phyloP scores from a whole-genome alignment of 2,888 invertebrate genomes.

The Cheilosia pagana region DNA sequence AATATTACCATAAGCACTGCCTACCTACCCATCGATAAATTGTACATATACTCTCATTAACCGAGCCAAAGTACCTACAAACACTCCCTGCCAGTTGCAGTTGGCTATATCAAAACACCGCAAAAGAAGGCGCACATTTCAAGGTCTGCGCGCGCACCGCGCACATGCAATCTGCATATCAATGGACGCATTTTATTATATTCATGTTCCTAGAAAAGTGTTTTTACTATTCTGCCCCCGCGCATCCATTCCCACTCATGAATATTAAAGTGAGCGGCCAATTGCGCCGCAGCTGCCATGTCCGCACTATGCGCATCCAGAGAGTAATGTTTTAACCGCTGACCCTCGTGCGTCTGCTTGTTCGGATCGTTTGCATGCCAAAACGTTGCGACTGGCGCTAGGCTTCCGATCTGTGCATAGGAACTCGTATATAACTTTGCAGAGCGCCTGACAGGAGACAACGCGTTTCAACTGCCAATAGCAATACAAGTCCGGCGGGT shows the following conservation, averaged over 20 bases:
- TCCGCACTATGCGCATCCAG: neutral
- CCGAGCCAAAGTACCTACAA: neutral
- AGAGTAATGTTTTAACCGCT: conserved; percentile 16
- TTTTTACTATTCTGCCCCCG: conserved; percentile 49
- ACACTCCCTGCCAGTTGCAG: neutral
- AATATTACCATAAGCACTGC: neutral
- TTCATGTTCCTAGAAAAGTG: conserved; percentile 55
- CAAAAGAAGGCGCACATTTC: conserved; percentile 34
- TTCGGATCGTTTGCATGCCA: conserved; percentile 68
- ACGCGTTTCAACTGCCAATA: conserved; percentile 39
- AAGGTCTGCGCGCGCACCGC: conserved; percentile 43
- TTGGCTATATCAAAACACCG: conserved; percentile 36
- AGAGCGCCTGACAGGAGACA: conserved; percentile 13
- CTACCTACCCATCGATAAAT: neutral
- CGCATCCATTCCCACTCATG: conserved; percentile 31
- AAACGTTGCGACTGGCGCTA: conserved; percentile 72
- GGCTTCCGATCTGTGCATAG: conserved; percentile 63
- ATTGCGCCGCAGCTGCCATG: conserved; percentile 39
- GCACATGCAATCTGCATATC: conserved; percentile 65
- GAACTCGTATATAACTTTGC: neutral
- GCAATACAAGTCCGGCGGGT: conserved; percentile 50
- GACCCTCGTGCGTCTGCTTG: conserved; percentile 26
- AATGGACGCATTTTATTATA: conserved; percentile 57
- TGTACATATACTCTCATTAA: neutral
- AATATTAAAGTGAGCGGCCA: conserved; percentile 65